phyloP scores from a whole-genome alignment of 1,140 invertebrate species.

The Cydia amplana region DNA sequence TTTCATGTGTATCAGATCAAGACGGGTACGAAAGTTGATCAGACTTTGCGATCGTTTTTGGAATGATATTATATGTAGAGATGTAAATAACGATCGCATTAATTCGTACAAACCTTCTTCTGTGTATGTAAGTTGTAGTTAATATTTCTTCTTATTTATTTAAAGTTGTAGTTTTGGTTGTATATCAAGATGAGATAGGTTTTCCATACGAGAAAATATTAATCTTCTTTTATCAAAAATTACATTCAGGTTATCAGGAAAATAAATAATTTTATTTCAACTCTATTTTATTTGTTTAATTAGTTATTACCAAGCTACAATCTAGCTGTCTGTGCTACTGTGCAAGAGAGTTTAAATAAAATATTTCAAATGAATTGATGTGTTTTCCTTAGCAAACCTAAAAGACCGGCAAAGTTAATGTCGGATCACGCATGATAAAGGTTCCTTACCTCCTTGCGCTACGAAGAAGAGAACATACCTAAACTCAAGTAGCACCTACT shows the following conservation, averaged over 20 bases:
- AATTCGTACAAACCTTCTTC: slow-evolving; percentile 73
- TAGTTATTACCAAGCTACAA: slow-evolving; percentile 64
- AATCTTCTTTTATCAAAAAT: background rate
- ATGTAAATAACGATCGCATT: slow-evolving; percentile 57
- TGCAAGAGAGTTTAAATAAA: slow-evolving; percentile 75
- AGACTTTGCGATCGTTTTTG: slow-evolving; percentile 59
- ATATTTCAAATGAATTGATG: slow-evolving; percentile 61
- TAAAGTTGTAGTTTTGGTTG: slow-evolving; percentile 73
- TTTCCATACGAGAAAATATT: background rate
- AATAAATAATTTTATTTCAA: slow-evolving; percentile 55
- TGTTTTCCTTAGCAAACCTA: slow-evolving; percentile 32
- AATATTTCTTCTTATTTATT: slow-evolving; percentile 76
- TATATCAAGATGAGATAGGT: slow-evolving; percentile 50
- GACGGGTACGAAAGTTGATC: slow-evolving; percentile 68
- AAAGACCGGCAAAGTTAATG: too few species aligned
- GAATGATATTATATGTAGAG: slow-evolving; percentile 16
- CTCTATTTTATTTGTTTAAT: slow-evolving; percentile 61
- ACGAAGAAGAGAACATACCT: too few species aligned
- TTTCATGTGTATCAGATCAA: slow-evolving; percentile 54
- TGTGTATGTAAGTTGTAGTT: slow-evolving; percentile 72
- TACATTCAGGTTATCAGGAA: slow-evolving; percentile 39
- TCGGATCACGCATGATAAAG: too few species aligned
- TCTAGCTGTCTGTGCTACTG: slow-evolving; percentile 68
- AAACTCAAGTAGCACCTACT: too few species aligned
- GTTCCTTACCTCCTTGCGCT: too few species aligned